A percentile compares a stretch with the other conserved stretches of the same genome.
Conservation (phyloP, 2,888 invertebrate species). For the Eupithecia subfuscata region DNA sequence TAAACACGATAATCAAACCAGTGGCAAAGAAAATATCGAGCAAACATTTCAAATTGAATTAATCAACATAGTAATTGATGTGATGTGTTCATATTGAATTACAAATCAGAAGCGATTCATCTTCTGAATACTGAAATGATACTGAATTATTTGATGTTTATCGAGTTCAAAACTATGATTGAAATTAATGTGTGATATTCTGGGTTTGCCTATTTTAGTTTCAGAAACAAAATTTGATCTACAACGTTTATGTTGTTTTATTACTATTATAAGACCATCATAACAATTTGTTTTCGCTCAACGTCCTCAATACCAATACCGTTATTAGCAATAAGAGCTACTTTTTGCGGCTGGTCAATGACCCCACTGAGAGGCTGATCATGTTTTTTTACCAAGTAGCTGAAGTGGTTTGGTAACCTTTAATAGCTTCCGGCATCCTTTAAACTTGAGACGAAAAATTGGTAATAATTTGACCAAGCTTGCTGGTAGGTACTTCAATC, state of each 20-base stretch:
- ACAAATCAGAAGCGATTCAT: conserved; percentile 31
- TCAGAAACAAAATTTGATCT: not conserved
- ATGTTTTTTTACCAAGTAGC: conserved; percentile 20
- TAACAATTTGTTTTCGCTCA: conserved; percentile 54
- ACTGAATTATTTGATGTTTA: conserved; percentile 4
- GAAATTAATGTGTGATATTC: not conserved
- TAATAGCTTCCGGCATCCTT: conserved; percentile 18
- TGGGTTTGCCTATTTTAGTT: not conserved
- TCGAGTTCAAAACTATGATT: conserved; percentile 2
- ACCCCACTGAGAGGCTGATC: conserved; percentile 44
- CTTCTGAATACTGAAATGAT: conserved; percentile 19
- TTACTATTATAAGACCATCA: not conserved
- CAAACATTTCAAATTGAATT: conserved; percentile 22
- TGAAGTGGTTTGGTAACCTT: conserved; percentile 10
- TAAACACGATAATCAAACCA: conserved; percentile 8
- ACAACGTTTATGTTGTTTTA: not conserved
- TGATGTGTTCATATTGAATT: conserved; percentile 38
- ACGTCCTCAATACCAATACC: conserved; percentile 50
- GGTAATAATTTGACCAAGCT: not conserved
- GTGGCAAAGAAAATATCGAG: conserved; percentile 21
- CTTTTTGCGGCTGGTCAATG: conserved; percentile 64
- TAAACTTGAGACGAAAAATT: not conserved
- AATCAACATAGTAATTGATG: conserved; percentile 29
- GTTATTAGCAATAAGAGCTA: conserved; percentile 62
- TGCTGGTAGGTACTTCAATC: not conserved